These are phyloP conservation scores for Lepus oiostolus DNA, from an alignment of 2,797 vertebrate species.

Conservation along the genomic window DNA sequence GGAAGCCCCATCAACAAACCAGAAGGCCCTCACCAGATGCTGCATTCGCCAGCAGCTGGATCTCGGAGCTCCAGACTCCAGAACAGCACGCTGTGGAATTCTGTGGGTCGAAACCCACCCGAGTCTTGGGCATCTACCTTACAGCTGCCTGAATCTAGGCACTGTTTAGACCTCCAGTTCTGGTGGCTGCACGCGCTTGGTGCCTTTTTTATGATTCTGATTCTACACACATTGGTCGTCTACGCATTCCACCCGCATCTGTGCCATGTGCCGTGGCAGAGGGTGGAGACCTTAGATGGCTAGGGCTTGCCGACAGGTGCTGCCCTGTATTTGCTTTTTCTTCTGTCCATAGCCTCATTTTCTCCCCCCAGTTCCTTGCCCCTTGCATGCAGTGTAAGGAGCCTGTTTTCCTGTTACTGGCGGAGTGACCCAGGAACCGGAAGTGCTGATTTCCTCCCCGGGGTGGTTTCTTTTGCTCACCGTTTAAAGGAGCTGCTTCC, in stretches of 20 bases:
- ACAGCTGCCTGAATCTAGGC: background rate
- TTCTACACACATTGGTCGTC: background rate
- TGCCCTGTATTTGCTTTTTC: background rate
- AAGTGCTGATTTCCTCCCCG: background rate
- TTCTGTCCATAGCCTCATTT: background rate
- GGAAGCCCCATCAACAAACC: background rate
- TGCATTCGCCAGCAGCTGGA: background rate
- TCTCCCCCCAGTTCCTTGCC: background rate
- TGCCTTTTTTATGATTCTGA: background rate
- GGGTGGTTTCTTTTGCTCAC: background rate
- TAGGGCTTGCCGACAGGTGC: background rate
- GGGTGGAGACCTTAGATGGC: background rate
- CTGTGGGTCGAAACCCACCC: background rate
- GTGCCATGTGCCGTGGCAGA: accelerated
- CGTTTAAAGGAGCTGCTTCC: background rate
- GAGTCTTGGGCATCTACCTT: background rate
- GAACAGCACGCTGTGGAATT: background rate
- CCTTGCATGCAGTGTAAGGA: background rate
- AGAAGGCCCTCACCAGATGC: background rate
- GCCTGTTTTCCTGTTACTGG: accelerated
- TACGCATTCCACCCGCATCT: background rate
- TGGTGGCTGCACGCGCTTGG: background rate
- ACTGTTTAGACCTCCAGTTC: background rate
- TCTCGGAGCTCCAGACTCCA: background rate
- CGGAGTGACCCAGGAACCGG: background rate